Percentiles rank a stretch among this genome's conserved stretches.
Evolutionary conservation across 2,888 invertebrate species (phyloP).

Genomic region (Zygaena filipendulae): DNA sequence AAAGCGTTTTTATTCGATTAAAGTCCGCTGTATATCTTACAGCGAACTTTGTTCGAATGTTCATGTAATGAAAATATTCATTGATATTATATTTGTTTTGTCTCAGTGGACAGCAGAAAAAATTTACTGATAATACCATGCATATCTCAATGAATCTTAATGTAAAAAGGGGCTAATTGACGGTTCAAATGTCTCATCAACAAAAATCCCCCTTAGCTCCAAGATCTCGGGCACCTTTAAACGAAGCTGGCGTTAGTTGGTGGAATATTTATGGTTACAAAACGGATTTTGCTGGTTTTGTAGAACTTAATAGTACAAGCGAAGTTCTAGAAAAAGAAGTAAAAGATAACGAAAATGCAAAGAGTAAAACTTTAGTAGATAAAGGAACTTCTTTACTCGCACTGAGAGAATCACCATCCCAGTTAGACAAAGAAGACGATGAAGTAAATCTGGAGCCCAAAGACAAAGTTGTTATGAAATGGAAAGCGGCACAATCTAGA

Average conservation of each 20-base stretch:
- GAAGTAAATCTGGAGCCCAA: too few relatives aligned
- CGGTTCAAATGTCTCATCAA: constrained; percentile 31
- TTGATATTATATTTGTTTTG: too few relatives aligned
- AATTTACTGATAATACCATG: too few relatives aligned
- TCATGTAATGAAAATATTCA: too few relatives aligned
- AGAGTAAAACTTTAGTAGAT: constrained; percentile 2
- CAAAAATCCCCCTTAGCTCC: constrained; percentile 31
- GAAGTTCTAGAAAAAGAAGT: constrained; percentile 17
- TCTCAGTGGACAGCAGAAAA: too few relatives aligned
- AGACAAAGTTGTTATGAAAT: constrained; percentile 45
- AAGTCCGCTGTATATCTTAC: too few relatives aligned
- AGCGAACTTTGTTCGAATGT: too few relatives aligned
- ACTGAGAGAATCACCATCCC: constrained; percentile 20
- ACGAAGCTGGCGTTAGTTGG: constrained; percentile 32
- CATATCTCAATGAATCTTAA: too few relatives aligned
- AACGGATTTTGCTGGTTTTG: too few relatives aligned
- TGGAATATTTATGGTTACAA: constrained; percentile 35
- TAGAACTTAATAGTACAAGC: constrained; percentile 16
- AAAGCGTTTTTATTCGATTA: too few relatives aligned
- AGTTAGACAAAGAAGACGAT: constrained; percentile 22
- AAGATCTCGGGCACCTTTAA: constrained; percentile 48
- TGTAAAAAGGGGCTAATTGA: too few relatives aligned
- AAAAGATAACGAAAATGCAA: constrained; percentile 1
- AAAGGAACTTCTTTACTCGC: constrained; percentile 1
- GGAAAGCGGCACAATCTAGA: constrained; percentile 45